Evolutionary conservation across 2,797 vertebrate species (phyloP), one percentile per base, ranked within the genome.

Genomic region (Bradypodion pumilum): DNA sequence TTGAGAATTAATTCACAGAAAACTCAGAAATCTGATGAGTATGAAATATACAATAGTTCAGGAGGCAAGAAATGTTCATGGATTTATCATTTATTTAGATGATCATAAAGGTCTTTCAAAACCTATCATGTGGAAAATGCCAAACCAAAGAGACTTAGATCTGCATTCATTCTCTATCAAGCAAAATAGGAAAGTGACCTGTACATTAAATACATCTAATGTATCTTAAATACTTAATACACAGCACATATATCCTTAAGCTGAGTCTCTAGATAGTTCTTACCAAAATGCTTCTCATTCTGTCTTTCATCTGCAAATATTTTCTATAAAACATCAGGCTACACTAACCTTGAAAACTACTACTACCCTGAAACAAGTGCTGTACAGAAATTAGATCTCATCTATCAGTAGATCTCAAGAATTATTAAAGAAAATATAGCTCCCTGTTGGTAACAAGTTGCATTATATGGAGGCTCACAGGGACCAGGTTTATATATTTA

Each of bases 1-100:
- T 92, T 92, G 72, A 91, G 56, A 74, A 91, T 90, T 92, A 92
- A 92, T 93, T 92, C 88, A 85, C 37, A 87, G 85, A 90, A 92
- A 91, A 92, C 83, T 69, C 66, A 88, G 84, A 86, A 80, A 91
- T 87, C 89, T 87, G 80, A 90, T 91, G 62, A 89, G 83, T 86
- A 87, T 86, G 92, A 92, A 87, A 91, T 92, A 92, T 82, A 89
- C 84, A 90, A 89, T 84, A 81, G 89, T 92, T 81, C 49, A 83
- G 62, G 63, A 88, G 72, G 91, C 91, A 91, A 91, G 80, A 90
- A 87, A 82, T 91, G 70, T 86, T 88, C 84, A 88, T 88, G 59
- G 81, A 91, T 92, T 92, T 92, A 91, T 90, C 85, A 89, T 90
- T 82, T 88, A 87, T 84, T 92, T 87, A 85, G 1, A 86, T 70